Conservation (phyloP, 2,797 vertebrate species). For the Hylomyscus alleni region DNA sequence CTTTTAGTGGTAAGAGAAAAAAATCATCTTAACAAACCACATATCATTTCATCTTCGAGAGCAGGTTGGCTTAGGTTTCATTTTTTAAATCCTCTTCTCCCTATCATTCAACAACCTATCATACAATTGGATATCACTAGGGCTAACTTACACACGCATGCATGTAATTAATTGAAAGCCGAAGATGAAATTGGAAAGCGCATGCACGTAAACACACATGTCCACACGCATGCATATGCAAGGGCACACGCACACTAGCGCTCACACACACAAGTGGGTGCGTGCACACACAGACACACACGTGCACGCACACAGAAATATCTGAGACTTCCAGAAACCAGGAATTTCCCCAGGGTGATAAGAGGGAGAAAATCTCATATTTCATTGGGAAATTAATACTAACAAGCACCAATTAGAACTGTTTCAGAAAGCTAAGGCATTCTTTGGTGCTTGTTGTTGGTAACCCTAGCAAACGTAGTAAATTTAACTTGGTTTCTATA, state of each 20-base stretch:
- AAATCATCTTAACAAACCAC: slow-evolving; percentile 82
- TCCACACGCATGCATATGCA: too few relatives aligned
- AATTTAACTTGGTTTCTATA: slow-evolving; percentile 68
- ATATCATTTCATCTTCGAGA: slow-evolving; percentile 22
- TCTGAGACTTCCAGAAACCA: not conserved
- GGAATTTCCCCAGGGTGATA: not conserved
- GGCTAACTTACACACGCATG: not conserved
- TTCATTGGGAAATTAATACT: slow-evolving; percentile 37
- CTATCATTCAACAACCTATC: not conserved
- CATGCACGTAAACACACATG: not conserved
- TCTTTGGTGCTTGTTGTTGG: slow-evolving; percentile 43
- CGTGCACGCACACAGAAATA: not conserved
- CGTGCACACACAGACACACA: not conserved
- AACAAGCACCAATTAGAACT: slow-evolving; percentile 53
- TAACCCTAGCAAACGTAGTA: slow-evolving; percentile 67
- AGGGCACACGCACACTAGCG: too few relatives aligned
- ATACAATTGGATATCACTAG: not conserved
- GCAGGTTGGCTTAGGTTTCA: slow-evolving; percentile 6
- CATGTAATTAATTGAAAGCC: not conserved
- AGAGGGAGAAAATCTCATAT: not conserved
- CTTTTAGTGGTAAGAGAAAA: slow-evolving; percentile 82
- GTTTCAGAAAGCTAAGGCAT: slow-evolving; percentile 63
- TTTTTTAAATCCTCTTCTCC: slow-evolving; percentile 23
- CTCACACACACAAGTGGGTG: too few relatives aligned
- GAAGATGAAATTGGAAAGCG: not conserved